Evolutionary conservation across 2,113 vertebrate species (phyloP), one percentile per base, ranked within the genome.

Genomic region (Ageneiosus marmoratus): DNA sequence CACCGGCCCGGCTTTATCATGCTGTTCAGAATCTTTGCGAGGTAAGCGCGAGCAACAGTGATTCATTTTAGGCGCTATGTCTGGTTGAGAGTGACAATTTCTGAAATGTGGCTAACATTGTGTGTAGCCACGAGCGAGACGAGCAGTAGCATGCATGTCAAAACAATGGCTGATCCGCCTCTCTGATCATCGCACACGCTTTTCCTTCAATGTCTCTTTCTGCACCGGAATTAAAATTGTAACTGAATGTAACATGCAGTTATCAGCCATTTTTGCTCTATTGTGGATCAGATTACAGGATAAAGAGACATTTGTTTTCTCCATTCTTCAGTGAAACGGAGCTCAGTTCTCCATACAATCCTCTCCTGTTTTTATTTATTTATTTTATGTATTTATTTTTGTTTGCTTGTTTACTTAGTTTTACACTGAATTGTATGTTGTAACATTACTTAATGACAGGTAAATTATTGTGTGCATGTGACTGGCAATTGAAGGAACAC

Each of bases 21-120:
- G 94, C 89, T 92, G 83, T 89, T 93, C 89, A 92, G 91, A 91
- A 90, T 93, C 85, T 92, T 88, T 90, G 88, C 92, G 88, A 94
- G 94, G 94, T 95, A 94, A 88, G 90, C 53, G 11, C 5, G 50
- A 18, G 41, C 48, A 12, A 27, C 20, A 29, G 1, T 3, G 9
- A 12, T 7, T 37, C 4, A 2, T 53, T 55, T 37, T 3, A 41
- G 24, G 12, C 37, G 48, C 81, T 29, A 20, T 51, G 1, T 1
- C 72, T 34, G 48, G 24, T 11, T 50, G 15, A 10, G 53, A 63
- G 29, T 69, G 56, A 9, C 60, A 72, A 63, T 83, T 27, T 16
- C 65, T 63, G 32, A 37, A 20, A 15, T 51, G 13, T 62, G 34
- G 9, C 15, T 58, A 51, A 56, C 77, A 80, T 80, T 80, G 51